phyloP scores from a whole-genome alignment of 2,797 vertebrate genomes.

The Enteromius trimaculatus region DNA sequence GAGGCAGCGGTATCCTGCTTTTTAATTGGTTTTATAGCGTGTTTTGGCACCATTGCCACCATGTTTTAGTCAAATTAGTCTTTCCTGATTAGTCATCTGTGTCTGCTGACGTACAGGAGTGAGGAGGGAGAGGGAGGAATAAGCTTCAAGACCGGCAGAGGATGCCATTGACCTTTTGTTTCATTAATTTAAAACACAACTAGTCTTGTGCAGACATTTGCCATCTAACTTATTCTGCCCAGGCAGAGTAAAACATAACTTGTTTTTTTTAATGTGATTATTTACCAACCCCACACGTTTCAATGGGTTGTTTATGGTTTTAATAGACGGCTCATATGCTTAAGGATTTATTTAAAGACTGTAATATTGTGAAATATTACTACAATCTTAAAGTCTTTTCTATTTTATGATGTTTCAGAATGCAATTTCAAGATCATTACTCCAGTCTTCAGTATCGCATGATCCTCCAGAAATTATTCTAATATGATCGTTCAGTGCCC shows the following conservation, averaged over 20 bases:
- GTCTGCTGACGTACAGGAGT: conserved; percentile 63
- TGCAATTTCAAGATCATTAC: neutral
- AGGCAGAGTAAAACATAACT: neutral
- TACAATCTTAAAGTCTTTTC: neutral
- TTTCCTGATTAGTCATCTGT: conserved; percentile 72
- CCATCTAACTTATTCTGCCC: neutral
- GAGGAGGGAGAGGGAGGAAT: conserved; percentile 19
- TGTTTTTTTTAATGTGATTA: neutral
- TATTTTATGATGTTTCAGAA: neutral
- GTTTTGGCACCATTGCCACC: conserved; percentile 67
- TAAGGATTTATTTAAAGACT: neutral
- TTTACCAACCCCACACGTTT: neutral
- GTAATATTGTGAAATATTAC: neutral
- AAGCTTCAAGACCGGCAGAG: neutral
- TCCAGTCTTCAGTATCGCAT: neutral
- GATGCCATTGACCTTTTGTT: neutral
- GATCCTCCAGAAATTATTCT: neutral
- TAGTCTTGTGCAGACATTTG: neutral
- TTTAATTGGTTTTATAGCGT: conserved; percentile 76
- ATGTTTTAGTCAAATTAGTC: conserved; percentile 75
- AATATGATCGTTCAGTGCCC: neutral
- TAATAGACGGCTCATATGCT: neutral
- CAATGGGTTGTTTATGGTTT: neutral
- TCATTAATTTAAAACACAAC: neutral
- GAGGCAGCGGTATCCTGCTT: conserved; percentile 69